A percentile compares a stretch with the other conserved stretches of the same genome.
Evolutionary conservation across 2,888 invertebrate genomes (phyloP).

Genomic region (Cantharis rufa): DNA sequence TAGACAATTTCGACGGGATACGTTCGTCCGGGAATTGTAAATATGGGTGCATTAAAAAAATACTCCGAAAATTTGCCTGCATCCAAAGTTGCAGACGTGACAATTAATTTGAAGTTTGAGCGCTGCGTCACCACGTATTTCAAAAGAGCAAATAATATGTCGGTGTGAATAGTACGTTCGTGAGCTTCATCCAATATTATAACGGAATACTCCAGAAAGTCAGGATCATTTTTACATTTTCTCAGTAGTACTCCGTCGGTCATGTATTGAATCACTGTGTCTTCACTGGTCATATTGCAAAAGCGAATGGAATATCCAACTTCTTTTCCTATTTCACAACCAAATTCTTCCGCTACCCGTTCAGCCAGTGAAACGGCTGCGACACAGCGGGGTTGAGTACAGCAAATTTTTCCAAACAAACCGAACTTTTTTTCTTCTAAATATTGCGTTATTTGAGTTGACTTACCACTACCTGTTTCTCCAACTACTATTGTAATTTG

Average conservation of each 20-base stretch:
- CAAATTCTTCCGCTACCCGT: slow-evolving; percentile 96
- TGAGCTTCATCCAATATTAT: slow-evolving; percentile 99
- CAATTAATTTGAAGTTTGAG: slow-evolving; percentile 94
- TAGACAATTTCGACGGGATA: slow-evolving; percentile 97
- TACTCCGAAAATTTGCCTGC: slow-evolving; percentile 99
- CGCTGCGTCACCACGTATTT: slow-evolving; percentile 90
- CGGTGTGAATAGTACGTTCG: slow-evolving; percentile 97
- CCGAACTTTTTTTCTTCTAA: slow-evolving; percentile 94
- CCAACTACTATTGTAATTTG: slow-evolving; percentile 98
- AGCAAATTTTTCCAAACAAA: slow-evolving; percentile 89
- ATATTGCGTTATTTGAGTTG: slow-evolving; percentile 99
- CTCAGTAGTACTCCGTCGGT: slow-evolving; percentile 99
- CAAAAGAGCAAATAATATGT: slow-evolving; percentile 91
- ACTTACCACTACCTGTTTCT: slow-evolving; percentile 98
- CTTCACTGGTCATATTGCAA: slow-evolving; percentile 97
- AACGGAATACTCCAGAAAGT: slow-evolving; percentile 87
- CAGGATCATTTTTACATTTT: slow-evolving; percentile 85
- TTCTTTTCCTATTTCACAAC: slow-evolving; percentile 95
- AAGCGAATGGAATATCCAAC: slow-evolving; percentile 99
- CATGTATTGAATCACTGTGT: slow-evolving; percentile 87
- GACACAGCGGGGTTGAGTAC: slow-evolving; percentile 91
- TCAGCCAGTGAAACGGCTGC: slow-evolving; percentile 99
- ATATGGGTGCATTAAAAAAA: slow-evolving; percentile 97
- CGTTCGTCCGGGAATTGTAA: slow-evolving; percentile 96
- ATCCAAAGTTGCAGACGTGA: slow-evolving; percentile 97